These are phyloP conservation scores for Pegoplata infirma DNA, from an alignment of 2,888 invertebrate genomes.

Conservation along the genomic window DNA sequence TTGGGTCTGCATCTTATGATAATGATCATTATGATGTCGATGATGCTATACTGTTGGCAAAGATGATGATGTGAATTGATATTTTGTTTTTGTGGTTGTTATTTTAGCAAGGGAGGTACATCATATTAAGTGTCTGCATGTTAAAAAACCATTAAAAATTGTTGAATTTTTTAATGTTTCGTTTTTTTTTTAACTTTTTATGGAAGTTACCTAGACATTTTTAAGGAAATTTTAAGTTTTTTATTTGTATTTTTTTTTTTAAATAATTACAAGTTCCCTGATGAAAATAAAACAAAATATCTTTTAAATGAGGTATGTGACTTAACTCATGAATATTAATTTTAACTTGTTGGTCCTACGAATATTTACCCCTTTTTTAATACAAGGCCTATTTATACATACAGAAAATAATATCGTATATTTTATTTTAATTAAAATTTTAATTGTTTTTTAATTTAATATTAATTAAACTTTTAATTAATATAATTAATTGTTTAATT, in stretches of 20 bases:
- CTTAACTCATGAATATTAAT: conserved; percentile 18
- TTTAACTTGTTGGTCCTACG: not conserved
- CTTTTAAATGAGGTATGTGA: not conserved
- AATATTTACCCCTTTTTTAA: not conserved
- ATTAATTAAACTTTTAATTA: no score
- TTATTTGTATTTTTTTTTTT: not conserved
- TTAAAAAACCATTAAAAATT: conserved; percentile 2
- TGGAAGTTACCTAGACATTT: not conserved
- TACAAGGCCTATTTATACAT: not conserved
- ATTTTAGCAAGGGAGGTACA: no score
- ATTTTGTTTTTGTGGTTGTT: not conserved
- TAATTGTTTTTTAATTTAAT: no score
- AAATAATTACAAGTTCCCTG: not conserved
- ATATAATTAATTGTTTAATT: no score
- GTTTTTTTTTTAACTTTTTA: not conserved
- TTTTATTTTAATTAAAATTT: no score
- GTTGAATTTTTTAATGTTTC: not conserved
- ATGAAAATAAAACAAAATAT: not conserved
- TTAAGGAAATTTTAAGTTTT: not conserved
- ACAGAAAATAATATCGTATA: no score
- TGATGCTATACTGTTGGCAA: not conserved
- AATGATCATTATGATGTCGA: conserved; percentile 11
- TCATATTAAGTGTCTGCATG: not conserved
- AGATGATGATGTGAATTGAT: not conserved
- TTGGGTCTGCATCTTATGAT: conserved; percentile 36